Conservation (phyloP, 2,113 vertebrate species). For the Neodon shergylaensis region DNA sequence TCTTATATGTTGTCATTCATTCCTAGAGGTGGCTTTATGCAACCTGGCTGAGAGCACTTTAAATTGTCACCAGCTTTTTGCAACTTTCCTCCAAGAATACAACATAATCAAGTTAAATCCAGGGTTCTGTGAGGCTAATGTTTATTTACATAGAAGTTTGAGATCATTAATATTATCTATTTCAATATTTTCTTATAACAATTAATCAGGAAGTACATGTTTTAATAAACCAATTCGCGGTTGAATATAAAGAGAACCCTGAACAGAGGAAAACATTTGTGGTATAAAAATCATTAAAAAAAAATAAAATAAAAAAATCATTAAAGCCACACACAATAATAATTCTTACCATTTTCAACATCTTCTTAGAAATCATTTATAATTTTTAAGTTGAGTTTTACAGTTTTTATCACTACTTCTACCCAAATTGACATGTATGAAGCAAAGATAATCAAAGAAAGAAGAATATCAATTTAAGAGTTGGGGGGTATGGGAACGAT, state of each 20-base stretch:
- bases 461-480: not conserved
- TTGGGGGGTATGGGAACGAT: rapidly evolving
- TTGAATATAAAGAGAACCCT: not conserved
- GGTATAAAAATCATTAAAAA: not conserved
- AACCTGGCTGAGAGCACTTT: not conserved
- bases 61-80: not conserved
- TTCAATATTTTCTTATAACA: conserved; percentile 5
- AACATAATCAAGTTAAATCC: not conserved
- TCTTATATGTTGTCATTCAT: conserved; percentile 79
- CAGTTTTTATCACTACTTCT: not conserved
- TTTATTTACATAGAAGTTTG: not conserved
- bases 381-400: not conserved
- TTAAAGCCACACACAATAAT: not conserved
- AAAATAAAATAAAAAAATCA: no score
- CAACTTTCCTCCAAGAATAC: not conserved
- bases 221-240: not conserved
- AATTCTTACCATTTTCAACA: not conserved
- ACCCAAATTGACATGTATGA: conserved; percentile 22
- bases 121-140: not conserved
- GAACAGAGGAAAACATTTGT: not conserved
- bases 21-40: not conserved
- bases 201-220: not conserved
- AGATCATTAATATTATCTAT: not conserved
- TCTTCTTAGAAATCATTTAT: not conserved
- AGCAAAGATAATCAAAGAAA: not conserved